Evolutionary conservation across 35 echinoderm and acorn worm genomes (phyloP).

Genomic region (Ophiothrix spiculata): DNA sequence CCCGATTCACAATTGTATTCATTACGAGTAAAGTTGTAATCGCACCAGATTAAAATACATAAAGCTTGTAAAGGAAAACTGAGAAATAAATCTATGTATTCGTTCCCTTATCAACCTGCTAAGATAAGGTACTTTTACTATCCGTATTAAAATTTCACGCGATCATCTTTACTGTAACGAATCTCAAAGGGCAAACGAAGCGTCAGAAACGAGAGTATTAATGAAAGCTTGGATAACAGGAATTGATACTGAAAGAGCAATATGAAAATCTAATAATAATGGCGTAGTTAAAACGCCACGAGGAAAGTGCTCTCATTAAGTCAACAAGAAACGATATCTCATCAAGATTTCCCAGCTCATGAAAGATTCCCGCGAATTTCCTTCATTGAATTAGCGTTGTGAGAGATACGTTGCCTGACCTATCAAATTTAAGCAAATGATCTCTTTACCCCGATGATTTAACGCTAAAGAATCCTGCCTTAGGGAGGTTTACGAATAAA

Average conservation of each 20-base stretch:
- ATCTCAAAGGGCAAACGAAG: background rate
- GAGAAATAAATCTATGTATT: no score
- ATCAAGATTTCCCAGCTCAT: background rate
- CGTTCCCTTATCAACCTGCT: no score
- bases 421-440: conserved; percentile 1
- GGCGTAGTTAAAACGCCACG: background rate
- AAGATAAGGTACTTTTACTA: no score
- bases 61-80: no score
- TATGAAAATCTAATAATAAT: background rate
- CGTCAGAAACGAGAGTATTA: background rate
- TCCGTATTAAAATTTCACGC: no score
- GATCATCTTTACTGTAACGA: background rate
- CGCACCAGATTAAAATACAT: no score
- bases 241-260: background rate
- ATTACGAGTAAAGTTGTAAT: no score
- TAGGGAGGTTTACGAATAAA: background rate
- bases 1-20: no score
- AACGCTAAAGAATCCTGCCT: background rate
- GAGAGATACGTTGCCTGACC: background rate
- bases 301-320: background rate
- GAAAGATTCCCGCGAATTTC: background rate
- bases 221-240: background rate
- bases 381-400: background rate
- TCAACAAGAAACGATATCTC: background rate
- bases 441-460: conserved; percentile 7